Evolutionary conservation across 2,113 vertebrate species (phyloP), one percentile per base, ranked within the genome.

Genomic region (Daphoenositta chrysoptera): DNA sequence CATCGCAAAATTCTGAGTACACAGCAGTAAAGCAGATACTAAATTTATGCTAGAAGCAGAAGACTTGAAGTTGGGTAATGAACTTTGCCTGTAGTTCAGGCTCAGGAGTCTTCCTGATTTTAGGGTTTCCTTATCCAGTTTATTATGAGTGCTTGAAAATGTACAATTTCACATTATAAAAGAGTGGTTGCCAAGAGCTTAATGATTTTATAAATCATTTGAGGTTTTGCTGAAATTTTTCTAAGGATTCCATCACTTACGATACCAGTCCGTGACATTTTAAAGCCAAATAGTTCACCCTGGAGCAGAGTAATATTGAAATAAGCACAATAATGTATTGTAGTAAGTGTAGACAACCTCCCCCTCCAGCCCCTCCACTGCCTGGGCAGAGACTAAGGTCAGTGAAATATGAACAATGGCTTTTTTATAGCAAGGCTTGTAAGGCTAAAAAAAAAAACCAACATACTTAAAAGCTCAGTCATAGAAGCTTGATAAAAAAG

Each of bases 381-480:
- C 87, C n/a, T 85, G n/a, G 31, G 73, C 50, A 65, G 91, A 76
- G 78, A 90, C 93, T 90, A 90, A 93, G 72, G 72, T 94, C 83
- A 82, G 64, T 86, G 77, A 93, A 87, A 90, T 84, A 87, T 5
- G 83, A 96, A 84, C 86, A 96, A 57, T 69, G 60, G 18, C 22
- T 64, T 81, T 96, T 93, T 85, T 75, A 78, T 88, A 78, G 22
- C 51, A 56, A 57, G 64, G 18, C 60, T 77, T 84, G 20, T 48
- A 70, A 77, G 39, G 39, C 53, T 76, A 5, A 47, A 86, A 90
- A 79, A 60, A 75, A 20, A 2, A 12, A 17, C 7, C 11, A 42
- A 5, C 23, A 9, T 57, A 63, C 33, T 83, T 84, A 90, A 92
- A 79, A 86, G 60, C 23, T 78, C 80, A 68, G 44, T 93, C 5